Evolutionary conservation across 2,888 invertebrate species (phyloP), one percentile per base, ranked within the genome.

Genomic region (Eledona agricola): DNA sequence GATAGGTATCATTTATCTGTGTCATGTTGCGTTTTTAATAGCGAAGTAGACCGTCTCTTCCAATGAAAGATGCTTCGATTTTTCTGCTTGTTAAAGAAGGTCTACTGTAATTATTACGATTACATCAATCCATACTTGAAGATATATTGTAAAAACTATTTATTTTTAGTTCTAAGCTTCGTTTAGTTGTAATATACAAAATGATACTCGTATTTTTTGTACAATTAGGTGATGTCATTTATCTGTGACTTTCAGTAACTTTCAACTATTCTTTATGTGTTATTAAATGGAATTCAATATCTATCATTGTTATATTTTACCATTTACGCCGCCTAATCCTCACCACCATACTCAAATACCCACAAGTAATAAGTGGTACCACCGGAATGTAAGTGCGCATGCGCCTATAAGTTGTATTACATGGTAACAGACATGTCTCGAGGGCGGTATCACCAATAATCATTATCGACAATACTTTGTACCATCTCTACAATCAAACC

Each of bases 1-100:
- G 59, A 63, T 65, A 63, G 59, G 40, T 60, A 61, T 62, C 56
- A 58, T 58, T 63, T 64, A 58, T 57, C 59, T 58, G 54, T 59
- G 52, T 57, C 52, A 51, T 56, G 53, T 58, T 60, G 53, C 31
- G 32, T 51, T 55, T 34, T 43, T 40, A 37, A 29, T 45, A 55
- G 43, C 40, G 53, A 59, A 51, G 49, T 55, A 58, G 56, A 58
- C 56, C 51, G 37, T 57, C 55, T 56, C 45, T 56, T 60, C 51
- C 56, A 53, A 43, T 51, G 34, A 50, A 49, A 38, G 26, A 40
- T 50, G 32, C 32, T 31, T 49, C 11, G 11, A 42, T 43, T 35
- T 47, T 50, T 50, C 34, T 51, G 50, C 47, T 59, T 57, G 50
- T 52, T 49, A 53, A 60, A 53, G 58, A 49, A 53, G 53, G 56